phyloP scores from a whole-genome alignment of 2,888 invertebrate species.

The Neoascia interrupta region DNA sequence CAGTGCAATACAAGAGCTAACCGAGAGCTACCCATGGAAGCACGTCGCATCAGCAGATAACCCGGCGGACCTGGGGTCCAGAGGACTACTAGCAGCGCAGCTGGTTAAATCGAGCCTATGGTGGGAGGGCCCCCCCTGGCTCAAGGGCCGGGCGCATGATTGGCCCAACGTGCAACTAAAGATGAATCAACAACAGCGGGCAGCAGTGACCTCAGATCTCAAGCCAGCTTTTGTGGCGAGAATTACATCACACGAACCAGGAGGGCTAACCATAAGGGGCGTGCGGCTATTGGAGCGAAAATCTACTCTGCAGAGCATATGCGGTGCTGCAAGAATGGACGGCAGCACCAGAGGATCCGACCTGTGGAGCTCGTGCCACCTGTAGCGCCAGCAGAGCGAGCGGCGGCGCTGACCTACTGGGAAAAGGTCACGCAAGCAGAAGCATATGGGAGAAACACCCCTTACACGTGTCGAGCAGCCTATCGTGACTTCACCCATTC shows the following conservation, averaged over 20 bases:
- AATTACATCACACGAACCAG: neutral
- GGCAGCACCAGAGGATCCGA: neutral
- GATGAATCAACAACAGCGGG: neutral
- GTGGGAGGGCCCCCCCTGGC: conserved; percentile 5
- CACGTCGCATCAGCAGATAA: conserved; percentile 46
- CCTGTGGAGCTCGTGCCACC: neutral
- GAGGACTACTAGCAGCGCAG: neutral
- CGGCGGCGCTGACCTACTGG: neutral
- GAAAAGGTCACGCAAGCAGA: neutral
- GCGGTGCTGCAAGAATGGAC: neutral
- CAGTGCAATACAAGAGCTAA: neutral
- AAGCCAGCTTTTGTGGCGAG: neutral
- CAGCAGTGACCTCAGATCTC: neutral
- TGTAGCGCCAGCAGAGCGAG: neutral
- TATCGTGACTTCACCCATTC: neutral
- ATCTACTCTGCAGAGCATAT: conserved; percentile 3
- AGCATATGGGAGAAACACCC: neutral
- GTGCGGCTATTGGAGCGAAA: neutral
- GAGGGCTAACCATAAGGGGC: neutral
- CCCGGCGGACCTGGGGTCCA: conserved; percentile 54
- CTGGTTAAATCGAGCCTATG: neutral
- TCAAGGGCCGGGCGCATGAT: neutral
- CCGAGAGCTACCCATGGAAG: conserved; percentile 18
- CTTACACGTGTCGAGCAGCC: neutral
- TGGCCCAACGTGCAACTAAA: neutral